These are phyloP conservation scores for Mamestra configurata DNA, from an alignment of 1,140 invertebrate species.

Conservation along the genomic window DNA sequence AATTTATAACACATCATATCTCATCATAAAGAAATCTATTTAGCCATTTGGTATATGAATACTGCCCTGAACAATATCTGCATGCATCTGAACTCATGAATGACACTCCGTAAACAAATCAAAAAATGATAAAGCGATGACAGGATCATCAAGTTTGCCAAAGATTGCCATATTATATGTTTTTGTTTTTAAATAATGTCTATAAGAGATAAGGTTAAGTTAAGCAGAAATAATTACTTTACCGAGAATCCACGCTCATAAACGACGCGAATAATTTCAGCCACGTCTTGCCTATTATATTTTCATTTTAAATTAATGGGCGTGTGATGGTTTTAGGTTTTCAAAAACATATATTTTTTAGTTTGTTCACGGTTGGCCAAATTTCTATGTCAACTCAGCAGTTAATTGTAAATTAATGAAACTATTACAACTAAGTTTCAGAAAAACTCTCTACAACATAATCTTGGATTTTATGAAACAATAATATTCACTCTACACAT, in stretches of 20 bases:
- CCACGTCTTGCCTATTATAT: too few species aligned
- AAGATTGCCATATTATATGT: too few species aligned
- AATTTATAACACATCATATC: constrained; percentile 59
- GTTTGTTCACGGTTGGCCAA: constrained; percentile 36
- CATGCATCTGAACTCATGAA: constrained; percentile 48
- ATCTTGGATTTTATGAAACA: constrained; percentile 30
- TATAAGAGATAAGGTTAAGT: too few species aligned
- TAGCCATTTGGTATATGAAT: constrained; percentile 83
- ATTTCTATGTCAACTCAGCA: constrained; percentile 15
- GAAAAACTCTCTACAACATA: constrained; percentile 6
- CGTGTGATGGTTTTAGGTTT: too few species aligned
- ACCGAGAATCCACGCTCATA: too few species aligned
- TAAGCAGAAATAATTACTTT: too few species aligned
- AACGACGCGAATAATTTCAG: too few species aligned
- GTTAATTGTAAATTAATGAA: constrained; percentile 45
- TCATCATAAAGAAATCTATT: constrained; percentile 73
- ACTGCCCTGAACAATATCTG: constrained; percentile 74
- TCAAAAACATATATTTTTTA: constrained; percentile 21
- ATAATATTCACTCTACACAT: constrained; percentile 27
- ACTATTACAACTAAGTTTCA: constrained; percentile 49
- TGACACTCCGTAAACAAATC: constrained; percentile 49
- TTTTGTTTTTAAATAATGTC: too few species aligned
- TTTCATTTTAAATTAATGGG: too few species aligned
- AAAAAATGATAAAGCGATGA: constrained; percentile 8
- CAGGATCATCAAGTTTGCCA: too few species aligned